Percentiles rank a stretch among this genome's conserved stretches.
Conservation (phyloP, 2,113 vertebrate species). For the Microcebus murinus region DNA sequence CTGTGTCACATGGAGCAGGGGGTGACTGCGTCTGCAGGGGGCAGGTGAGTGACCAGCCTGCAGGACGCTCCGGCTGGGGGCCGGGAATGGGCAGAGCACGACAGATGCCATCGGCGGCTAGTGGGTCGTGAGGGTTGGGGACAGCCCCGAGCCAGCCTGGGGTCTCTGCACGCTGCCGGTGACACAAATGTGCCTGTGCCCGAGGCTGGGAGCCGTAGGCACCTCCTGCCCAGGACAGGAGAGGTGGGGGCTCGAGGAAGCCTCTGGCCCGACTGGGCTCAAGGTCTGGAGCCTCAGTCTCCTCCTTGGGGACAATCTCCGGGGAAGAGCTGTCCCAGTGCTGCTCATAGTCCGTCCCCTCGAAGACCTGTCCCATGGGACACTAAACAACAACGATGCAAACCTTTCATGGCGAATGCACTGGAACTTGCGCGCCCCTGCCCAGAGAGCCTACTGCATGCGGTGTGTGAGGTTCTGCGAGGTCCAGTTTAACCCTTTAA, state of each 20-base stretch:
- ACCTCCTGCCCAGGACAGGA: background rate
- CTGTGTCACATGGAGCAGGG: background rate
- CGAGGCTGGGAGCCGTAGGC: background rate
- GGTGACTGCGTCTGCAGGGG: background rate
- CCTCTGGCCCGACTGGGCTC: background rate
- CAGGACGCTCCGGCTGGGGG: background rate
- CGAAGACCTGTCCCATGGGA: accelerated
- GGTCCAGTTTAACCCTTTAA: background rate
- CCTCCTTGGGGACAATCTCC: background rate
- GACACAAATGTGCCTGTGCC: accelerated
- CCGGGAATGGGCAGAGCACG: accelerated
- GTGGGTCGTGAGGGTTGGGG: background rate
- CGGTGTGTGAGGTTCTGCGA: accelerated
- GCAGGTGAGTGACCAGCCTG: background rate
- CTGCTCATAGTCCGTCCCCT: background rate
- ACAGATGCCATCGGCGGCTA: background rate
- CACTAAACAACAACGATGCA: background rate
- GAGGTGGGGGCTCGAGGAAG: background rate
- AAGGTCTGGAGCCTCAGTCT: background rate
- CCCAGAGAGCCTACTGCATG: background rate
- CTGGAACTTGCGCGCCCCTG: accelerated
- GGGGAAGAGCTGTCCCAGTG: background rate
- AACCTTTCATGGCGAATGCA: background rate
- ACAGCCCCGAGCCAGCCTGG: no score
- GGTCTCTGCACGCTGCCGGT: accelerated